Percentiles rank a stretch among this genome's conserved stretches.
Conservation (phyloP, 2,888 invertebrate genomes). For the Phortica magna region DNA sequence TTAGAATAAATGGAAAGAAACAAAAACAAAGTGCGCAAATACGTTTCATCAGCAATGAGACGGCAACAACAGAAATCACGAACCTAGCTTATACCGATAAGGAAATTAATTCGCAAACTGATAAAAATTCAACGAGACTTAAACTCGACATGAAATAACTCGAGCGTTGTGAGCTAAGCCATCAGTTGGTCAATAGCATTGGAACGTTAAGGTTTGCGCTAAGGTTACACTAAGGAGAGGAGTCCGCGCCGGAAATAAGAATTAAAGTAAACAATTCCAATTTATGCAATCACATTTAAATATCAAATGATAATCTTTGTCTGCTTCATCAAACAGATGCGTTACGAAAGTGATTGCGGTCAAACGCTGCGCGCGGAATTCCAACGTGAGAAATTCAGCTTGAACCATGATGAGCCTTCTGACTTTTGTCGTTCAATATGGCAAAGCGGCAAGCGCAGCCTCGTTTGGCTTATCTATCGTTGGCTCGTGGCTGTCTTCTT, state of each 20-base stretch:
- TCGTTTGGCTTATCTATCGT: conserved; percentile 73
- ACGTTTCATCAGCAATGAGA: conserved; percentile 3
- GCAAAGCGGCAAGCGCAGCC: conserved; percentile 65
- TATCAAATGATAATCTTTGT: not conserved
- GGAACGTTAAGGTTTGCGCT: not conserved
- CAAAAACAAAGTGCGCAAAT: not conserved
- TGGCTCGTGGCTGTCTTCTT: conserved; percentile 72
- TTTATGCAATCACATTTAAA: not conserved
- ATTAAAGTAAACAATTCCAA: not conserved
- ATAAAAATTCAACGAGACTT: not conserved
- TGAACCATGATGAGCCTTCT: conserved; percentile 60
- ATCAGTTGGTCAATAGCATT: conserved; percentile 8
- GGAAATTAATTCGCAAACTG: not conserved
- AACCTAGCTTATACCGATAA: not conserved
- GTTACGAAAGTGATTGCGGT: conserved; percentile 41
- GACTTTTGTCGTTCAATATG: conserved; percentile 68
- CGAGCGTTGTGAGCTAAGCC: not conserved
- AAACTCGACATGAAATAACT: not conserved
- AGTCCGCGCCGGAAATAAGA: not conserved
- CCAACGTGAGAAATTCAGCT: conserved; percentile 57
- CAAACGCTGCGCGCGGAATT: conserved; percentile 67
- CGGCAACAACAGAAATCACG: not conserved
- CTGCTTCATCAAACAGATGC: conserved; percentile 40
- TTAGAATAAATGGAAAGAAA: not conserved
- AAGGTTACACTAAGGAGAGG: not conserved